Evolutionary conservation across 2,113 vertebrate genomes (phyloP).

Genomic region (Grallaria varia): DNA sequence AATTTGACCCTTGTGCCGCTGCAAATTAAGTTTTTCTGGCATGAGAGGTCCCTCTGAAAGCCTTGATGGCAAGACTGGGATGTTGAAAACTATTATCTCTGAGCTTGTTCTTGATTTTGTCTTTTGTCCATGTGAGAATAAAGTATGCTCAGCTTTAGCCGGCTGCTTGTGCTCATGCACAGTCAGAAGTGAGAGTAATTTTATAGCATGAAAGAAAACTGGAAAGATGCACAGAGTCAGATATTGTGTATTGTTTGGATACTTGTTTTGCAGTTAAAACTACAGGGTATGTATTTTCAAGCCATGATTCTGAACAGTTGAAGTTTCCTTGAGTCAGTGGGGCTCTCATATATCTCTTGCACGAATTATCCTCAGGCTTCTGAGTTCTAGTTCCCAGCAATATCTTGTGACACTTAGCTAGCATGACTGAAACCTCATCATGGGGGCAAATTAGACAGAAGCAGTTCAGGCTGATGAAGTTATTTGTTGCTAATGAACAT

Average conservation of each 20-base stretch:
- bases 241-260: neutral
- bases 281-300: neutral
- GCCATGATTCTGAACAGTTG: neutral
- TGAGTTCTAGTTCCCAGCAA: neutral
- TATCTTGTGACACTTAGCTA: neutral
- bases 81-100: neutral
- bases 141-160: neutral
- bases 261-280: neutral
- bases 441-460: neutral
- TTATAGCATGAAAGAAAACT: neutral
- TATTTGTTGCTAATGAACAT: neutral
- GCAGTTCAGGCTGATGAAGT: neutral
- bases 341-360: neutral
- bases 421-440: neutral
- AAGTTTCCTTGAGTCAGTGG: neutral
- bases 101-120: neutral
- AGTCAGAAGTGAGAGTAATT: rapidly evolving
- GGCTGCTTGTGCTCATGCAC: neutral
- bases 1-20: neutral
- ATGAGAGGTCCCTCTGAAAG: neutral
- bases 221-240: neutral
- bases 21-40: neutral
- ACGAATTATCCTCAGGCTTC: neutral
- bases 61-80: neutral
- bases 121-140: neutral